Evolutionary conservation across 2,113 vertebrate species (phyloP), one percentile per base, ranked within the genome.

Genomic region (Corythoichthys haematopterus): DNA sequence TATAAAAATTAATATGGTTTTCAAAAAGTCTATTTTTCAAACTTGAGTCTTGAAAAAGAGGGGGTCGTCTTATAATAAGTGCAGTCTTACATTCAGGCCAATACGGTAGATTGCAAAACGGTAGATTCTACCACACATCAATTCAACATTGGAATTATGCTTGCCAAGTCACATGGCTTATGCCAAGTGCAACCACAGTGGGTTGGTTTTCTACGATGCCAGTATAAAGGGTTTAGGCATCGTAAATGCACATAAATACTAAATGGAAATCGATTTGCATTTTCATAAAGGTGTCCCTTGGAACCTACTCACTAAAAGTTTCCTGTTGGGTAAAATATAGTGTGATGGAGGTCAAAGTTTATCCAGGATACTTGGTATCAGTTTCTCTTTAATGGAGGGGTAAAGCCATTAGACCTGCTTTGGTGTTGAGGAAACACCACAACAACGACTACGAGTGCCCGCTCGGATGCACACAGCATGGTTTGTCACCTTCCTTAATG

Each of bases 321-420:
- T 71, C 55, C 70, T 74, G 65, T 69, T 36, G 59, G 78, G 35
- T 14, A 71, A 40, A 65, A 77, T 15, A 70, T 68, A 68, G 80
- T 47, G 60, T 71, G 59, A 72, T 73, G 48, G 60, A 76, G 83
- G 84, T 84, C 79, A 85, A 85, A 83, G 83, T 84, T 84, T 75
- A 60, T 59, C 66, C 74, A 68, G 77, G 82, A 83, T 74, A 85
- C 78, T 78, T 74, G 68, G 84, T 86, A 87, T 90, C 84, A 72
- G 80, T 86, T 90, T 80, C 81, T 1, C 10, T 64, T 85, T 87
- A 88, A 88, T 84, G 83, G 80, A 82, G 78, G 62, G 77, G 61
- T 36, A 52, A 38, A 4, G 71, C 79, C 72, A 77, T 84, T 82
- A 85, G 64, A 85, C 82, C 77, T 74, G 68, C 72, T 83, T 70